Conservation (phyloP, 2,888 invertebrate species). For the Agrochola lychnidis region DNA sequence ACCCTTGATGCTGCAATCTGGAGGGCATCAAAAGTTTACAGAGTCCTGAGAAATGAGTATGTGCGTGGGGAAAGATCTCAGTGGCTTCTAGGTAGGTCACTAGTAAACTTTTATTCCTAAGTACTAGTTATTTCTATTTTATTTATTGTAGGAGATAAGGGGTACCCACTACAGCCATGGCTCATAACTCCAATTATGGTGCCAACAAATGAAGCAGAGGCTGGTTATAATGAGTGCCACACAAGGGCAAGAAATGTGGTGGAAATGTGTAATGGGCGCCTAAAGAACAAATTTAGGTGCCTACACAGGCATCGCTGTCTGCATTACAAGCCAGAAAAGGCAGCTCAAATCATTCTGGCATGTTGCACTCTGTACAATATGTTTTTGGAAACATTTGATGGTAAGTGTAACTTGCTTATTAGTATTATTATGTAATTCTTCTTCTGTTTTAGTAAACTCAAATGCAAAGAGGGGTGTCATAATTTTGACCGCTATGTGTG, state of each 20-base stretch:
- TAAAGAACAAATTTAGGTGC: slow-evolving; percentile 5
- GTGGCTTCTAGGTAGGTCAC: background rate
- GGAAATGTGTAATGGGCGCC: background rate
- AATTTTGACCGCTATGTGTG: too few species aligned
- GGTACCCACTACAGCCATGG: slow-evolving; percentile 15
- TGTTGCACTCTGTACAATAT: slow-evolving; percentile 8
- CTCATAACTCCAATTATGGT: slow-evolving; percentile 18
- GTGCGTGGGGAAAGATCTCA: background rate
- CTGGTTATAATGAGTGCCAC: background rate
- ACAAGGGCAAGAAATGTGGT: background rate
- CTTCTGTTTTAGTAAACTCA: background rate
- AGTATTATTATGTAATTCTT: background rate
- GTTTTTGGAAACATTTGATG: slow-evolving; percentile 6
- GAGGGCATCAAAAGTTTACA: background rate
- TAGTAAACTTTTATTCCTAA: background rate
- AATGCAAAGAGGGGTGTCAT: too few species aligned
- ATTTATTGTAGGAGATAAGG: slow-evolving; percentile 5
- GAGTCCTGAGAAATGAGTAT: background rate
- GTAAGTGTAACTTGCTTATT: background rate
- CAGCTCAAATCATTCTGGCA: slow-evolving; percentile 1
- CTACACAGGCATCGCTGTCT: background rate
- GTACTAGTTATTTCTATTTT: background rate
- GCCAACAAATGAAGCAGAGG: background rate
- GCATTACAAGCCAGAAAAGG: background rate
- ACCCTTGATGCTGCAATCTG: background rate